A percentile compares a stretch with the other conserved stretches of the same genome.
These are phyloP conservation scores for Drosophila anomalata DNA, from an alignment of 2,888 invertebrate species.

Conservation along the genomic window DNA sequence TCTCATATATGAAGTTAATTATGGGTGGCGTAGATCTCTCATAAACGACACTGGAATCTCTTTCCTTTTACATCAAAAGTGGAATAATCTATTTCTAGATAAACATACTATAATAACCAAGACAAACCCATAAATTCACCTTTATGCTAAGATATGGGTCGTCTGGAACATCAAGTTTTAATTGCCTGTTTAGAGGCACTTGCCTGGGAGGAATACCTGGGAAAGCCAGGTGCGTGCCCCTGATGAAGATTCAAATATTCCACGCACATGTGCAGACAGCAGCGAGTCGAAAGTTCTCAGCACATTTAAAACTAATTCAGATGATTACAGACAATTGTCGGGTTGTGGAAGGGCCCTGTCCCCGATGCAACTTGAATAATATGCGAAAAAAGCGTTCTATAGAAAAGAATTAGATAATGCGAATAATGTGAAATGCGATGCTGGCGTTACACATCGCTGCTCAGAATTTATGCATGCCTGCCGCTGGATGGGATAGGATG, in stretches of 20 bases:
- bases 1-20: not conserved
- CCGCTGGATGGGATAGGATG: constrained; percentile 25
- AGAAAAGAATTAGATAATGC: constrained; percentile 74
- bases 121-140: not conserved
- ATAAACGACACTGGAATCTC: too few relatives aligned
- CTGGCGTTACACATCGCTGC: constrained; percentile 73
- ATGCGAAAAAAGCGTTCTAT: constrained; percentile 39
- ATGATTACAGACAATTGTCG: constrained; percentile 56
- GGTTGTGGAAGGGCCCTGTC: constrained; percentile 28
- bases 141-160: constrained; percentile 14
- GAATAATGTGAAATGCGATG: constrained; percentile 70
- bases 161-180: constrained; percentile 21
- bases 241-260: constrained; percentile 23
- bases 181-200: constrained; percentile 31
- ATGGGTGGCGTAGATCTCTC: not conserved
- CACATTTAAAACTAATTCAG: constrained; percentile 71
- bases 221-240: constrained; percentile 21
- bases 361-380: constrained; percentile 36
- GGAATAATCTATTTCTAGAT: not conserved
- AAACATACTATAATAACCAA: not conserved
- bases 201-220: constrained; percentile 30
- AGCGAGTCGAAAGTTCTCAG: constrained; percentile 54
- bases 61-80: not conserved
- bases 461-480: constrained; percentile 74
- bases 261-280: constrained; percentile 29